Evolutionary conservation across 2,888 invertebrate species (phyloP).

Genomic region (Agelastica alni): DNA sequence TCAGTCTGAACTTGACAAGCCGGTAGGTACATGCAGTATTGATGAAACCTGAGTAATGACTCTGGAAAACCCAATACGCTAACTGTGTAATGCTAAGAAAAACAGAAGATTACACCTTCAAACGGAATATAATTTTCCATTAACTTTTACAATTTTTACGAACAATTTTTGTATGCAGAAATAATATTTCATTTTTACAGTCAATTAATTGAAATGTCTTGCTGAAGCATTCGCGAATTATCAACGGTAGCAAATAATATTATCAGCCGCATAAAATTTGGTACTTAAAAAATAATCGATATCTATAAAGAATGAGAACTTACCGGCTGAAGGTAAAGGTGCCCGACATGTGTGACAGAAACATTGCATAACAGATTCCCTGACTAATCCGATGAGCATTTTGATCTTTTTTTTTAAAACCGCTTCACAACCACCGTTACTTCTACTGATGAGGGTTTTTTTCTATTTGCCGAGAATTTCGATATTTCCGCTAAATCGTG

Average conservation of each 20-base stretch:
- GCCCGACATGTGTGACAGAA: constrained; percentile 92
- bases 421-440: constrained; percentile 15
- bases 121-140: no score
- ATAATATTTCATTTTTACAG: no score
- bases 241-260: constrained; percentile 1
- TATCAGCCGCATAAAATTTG: constrained; percentile 10
- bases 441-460: background rate
- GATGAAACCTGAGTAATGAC: background rate
- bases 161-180: no score
- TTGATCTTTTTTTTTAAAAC: constrained; percentile 41
- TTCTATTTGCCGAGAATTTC: constrained; percentile 6
- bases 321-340: constrained; percentile 79
- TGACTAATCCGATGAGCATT: constrained; percentile 88
- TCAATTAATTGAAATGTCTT: background rate
- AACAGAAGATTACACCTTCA: no score
- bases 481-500: constrained; percentile 12
- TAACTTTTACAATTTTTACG: no score
- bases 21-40: constrained; percentile 2
- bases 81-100: no score
- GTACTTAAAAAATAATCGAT: constrained; percentile 5
- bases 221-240: no score
- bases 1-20: background rate
- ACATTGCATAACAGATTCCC: constrained; percentile 91
- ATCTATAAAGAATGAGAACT: constrained; percentile 47
- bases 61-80: constrained; percentile 4